Conservation (phyloP, 2,797 vertebrate genomes). For the Premnoplex brunnescens region DNA sequence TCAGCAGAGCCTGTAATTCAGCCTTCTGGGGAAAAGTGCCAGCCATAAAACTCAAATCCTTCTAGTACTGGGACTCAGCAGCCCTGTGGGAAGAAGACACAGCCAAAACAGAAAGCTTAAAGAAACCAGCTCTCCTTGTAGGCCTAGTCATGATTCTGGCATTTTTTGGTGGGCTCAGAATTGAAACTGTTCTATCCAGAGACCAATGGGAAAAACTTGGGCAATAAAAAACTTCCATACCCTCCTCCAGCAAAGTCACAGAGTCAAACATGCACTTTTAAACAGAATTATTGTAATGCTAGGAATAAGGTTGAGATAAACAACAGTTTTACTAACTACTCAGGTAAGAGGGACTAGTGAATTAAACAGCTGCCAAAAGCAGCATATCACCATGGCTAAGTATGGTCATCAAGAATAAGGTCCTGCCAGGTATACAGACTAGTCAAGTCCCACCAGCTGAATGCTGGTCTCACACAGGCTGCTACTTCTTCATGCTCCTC, state of each 20-base stretch:
- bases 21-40: neutral
- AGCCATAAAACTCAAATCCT: conserved; percentile 1
- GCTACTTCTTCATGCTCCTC: neutral
- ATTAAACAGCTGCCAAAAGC: neutral
- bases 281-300: neutral
- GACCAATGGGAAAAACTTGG: neutral
- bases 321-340: neutral
- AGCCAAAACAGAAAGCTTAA: neutral
- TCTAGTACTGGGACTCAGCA: neutral
- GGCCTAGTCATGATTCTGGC: neutral
- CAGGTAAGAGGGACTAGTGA: neutral
- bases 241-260: neutral
- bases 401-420: neutral
- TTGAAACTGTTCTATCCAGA: neutral
- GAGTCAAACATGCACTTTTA: neutral
- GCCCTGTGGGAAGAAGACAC: neutral
- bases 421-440: neutral
- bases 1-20: neutral
- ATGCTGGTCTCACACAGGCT: neutral
- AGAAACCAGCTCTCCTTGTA: neutral
- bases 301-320: neutral
- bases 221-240: neutral
- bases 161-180: neutral
- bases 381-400: neutral
- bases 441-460: neutral